Evolutionary conservation across 2,888 invertebrate species (phyloP).

Genomic region (Pollenia amentaria): DNA sequence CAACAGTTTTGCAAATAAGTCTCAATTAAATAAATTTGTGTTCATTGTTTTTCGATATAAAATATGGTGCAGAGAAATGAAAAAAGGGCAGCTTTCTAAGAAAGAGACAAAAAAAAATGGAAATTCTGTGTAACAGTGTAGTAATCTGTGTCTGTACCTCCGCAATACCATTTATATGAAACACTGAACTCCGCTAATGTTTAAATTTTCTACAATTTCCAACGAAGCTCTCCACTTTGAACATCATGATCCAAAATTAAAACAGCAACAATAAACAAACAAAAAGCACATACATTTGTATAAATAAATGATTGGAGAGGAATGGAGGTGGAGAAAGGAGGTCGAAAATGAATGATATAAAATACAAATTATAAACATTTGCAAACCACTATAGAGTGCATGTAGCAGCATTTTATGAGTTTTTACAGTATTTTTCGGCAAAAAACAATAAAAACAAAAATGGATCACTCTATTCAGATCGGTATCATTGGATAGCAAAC

Average conservation of each 20-base stretch:
- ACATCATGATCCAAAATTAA: conserved; percentile 24
- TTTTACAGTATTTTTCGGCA: conserved; percentile 70
- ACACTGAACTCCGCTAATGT: too few species aligned
- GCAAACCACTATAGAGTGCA: conserved; percentile 73
- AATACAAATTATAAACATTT: conserved; percentile 68
- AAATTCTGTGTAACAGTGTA: too few species aligned
- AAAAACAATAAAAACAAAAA: conserved; percentile 62
- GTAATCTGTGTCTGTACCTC: too few species aligned
- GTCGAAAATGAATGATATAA: conserved; percentile 27
- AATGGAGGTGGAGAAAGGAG: conserved; percentile 3
- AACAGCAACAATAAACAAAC: conserved; percentile 14
- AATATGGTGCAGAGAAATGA: too few species aligned
- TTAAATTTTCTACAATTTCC: conserved; percentile 14
- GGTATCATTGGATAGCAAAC: conserved; percentile 56
- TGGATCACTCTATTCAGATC: conserved; percentile 52
- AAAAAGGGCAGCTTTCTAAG: too few species aligned
- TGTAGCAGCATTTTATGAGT: conserved; percentile 65
- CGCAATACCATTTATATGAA: too few species aligned
- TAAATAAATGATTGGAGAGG: background rate
- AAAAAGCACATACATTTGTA: background rate
- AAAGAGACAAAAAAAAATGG: too few species aligned
- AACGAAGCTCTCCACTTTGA: conserved; percentile 15
- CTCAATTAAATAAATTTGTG: too few species aligned
- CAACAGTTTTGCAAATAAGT: too few species aligned
- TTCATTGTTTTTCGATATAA: too few species aligned